These are phyloP conservation scores for Platorchestia sp. DNA, from an alignment of 1,140 invertebrate genomes.

Conservation along the genomic window DNA sequence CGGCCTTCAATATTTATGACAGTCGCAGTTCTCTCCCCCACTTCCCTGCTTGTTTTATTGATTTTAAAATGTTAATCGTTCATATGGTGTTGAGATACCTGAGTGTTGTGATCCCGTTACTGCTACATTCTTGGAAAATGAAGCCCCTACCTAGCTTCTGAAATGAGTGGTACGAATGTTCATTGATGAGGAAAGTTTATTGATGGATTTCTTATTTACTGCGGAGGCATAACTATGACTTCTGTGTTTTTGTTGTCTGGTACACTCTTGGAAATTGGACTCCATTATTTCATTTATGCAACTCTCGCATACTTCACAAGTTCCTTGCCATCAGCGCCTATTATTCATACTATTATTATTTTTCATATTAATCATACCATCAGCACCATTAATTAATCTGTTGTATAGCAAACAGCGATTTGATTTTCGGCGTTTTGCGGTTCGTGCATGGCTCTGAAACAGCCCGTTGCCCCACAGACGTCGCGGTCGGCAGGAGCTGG, in stretches of 20 bases:
- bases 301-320: neutral
- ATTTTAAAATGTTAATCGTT: too few species aligned
- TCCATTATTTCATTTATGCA: neutral
- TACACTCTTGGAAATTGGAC: neutral
- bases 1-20: too few species aligned
- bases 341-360: neutral
- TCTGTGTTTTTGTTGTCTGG: neutral
- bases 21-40: too few species aligned
- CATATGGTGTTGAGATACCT: too few species aligned
- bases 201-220: neutral
- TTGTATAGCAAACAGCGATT: too few species aligned
- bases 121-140: too few species aligned
- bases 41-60: too few species aligned
- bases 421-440: neutral
- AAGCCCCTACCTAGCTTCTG: neutral
- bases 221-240: neutral
- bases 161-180: neutral
- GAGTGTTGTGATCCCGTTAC: too few species aligned
- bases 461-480: neutral
- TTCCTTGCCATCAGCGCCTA: neutral
- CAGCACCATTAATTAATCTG: too few species aligned
- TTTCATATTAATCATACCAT: too few species aligned
- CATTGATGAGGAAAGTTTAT: neutral
- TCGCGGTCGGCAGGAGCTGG: neutral
- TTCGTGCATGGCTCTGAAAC: neutral